Base-by-base conservation (phyloP, 2,888 invertebrate genomes). In the Osedax frankpressi region DNA sequence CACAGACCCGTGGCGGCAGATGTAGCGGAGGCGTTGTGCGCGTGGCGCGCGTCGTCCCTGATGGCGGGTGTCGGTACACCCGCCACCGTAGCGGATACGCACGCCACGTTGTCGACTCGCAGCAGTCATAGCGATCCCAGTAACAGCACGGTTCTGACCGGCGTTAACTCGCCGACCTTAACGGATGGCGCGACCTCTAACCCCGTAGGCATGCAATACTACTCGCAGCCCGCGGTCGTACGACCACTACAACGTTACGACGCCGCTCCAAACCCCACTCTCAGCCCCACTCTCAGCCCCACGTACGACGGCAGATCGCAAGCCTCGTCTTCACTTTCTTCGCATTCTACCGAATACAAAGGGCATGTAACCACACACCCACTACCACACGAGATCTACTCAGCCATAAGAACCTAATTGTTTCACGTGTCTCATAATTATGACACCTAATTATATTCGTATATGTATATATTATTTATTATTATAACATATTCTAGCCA, bases 1-100 rank as follows among this genome's bases (percentile, higher is more conserved):
- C 87, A 94, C 30, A 87, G 98, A 79, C 98, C 98, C 0, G 90
- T 90, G 79, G 98, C 98, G 84, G 89, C 91, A 28, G 94, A 76
- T 83, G 91, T 98, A 74, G 90, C 92, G 78, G 89, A 89, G 80
- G 89, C 94, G n/a, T 85, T 93, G 73, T 88, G 89, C 78, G 88
- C 89, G 69, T 91, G 91, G 91, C 80, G 81, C 74, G 80, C 80
- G 73, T 80, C 79, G 75, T 81, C 80, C 65, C 79, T 80, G 74
- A 81, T 81, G 70, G 81, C 81, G 75, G 69, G 69, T 27, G n/a
- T 69, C 60, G 69, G 68, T 3, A 30, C 62, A 29, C n/a, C n/a
- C n/a, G n/a, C n/a, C n/a, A n/a, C n/a, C n/a, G n/a, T n/a, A n/a
- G 2, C 27, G 3, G 62, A 30, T 65, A 1, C 27, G 3, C 28